Conservation (phyloP, 1,140 invertebrate genomes). For the Penaeus vannamei region DNA sequence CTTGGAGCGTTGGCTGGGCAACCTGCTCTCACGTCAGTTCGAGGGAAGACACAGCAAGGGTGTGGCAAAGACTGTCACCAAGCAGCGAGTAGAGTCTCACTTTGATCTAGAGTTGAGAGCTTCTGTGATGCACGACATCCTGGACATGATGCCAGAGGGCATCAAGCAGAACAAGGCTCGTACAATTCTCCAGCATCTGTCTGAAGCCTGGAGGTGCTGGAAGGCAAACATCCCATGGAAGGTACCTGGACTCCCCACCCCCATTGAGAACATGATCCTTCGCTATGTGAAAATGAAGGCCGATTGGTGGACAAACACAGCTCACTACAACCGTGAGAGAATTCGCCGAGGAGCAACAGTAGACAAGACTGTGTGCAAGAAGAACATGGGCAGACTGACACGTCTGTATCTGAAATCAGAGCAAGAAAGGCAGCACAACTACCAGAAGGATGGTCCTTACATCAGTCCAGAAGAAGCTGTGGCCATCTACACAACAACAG, state of each 20-base stretch:
- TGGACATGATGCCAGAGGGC: constrained; percentile 99
- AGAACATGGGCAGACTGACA: constrained; percentile 97
- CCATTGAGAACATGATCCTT: constrained; percentile 99
- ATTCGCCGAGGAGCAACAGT: constrained; percentile 94
- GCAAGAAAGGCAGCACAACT: constrained; percentile 99
- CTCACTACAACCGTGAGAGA: constrained; percentile 98
- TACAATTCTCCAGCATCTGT: constrained; percentile 98
- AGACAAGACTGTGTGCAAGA: constrained; percentile 99
- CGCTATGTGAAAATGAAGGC: constrained; percentile 99
- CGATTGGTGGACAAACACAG: constrained; percentile 99
- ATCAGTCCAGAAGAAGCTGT: constrained; percentile 99
- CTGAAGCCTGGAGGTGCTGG: constrained; percentile 99
- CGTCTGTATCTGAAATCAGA: constrained; percentile 98
- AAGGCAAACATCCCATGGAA: constrained; percentile 99
- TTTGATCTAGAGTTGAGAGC: constrained; percentile 98
- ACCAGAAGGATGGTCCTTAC: constrained; percentile 99
- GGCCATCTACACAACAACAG: constrained; percentile 99
- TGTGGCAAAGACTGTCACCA: constrained; percentile 99
- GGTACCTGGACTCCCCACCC: constrained; percentile 97
- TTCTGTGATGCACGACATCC: constrained; percentile 99
- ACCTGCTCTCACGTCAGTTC: constrained; percentile 97
- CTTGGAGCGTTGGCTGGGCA: constrained; percentile 97
- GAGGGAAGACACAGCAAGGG: constrained; percentile 99
- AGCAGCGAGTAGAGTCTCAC: constrained; percentile 99
- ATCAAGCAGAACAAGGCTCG: constrained; percentile 99